Percentiles rank a stretch among this genome's conserved stretches.
Evolutionary conservation across 2,888 invertebrate genomes (phyloP).

Genomic region (Lasioglossum marginatum): DNA sequence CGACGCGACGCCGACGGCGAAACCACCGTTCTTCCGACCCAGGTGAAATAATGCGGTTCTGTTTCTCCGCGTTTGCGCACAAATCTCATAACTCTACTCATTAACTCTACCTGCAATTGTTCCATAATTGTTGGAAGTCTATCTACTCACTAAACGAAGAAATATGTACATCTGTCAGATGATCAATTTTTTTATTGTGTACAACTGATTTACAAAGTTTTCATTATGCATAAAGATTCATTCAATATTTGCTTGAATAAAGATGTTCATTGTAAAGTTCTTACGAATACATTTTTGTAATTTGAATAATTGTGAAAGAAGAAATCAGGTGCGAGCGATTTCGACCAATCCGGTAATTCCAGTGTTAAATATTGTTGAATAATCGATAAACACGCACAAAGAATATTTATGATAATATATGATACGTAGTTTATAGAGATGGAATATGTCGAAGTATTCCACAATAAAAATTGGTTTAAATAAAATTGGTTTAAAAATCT

Average conservation of each 20-base stretch:
- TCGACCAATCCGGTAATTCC: background rate
- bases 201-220: background rate
- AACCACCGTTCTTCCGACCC: conserved; percentile 33
- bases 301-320: background rate
- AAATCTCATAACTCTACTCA: no score
- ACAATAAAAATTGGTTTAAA: background rate
- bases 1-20: conserved; percentile 66
- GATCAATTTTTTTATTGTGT: no score
- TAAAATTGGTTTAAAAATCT: background rate
- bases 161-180: no score
- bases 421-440: background rate
- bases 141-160: no score
- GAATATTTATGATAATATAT: no score
- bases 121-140: background rate
- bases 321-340: background rate
- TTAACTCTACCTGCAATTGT: background rate
- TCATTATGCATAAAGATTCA: background rate
- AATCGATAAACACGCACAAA: background rate
- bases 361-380: background rate
- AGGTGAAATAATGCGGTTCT: background rate
- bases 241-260: background rate
- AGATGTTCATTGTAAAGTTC: background rate
- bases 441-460: background rate
- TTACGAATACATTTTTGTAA: background rate
- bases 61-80: background rate